A percentile compares a stretch with the other conserved stretches of the same genome.
These are phyloP conservation scores for human (Homo sapiens) DNA, from an alignment of 2,113 vertebrate species.

Conservation along the genomic window DNA sequence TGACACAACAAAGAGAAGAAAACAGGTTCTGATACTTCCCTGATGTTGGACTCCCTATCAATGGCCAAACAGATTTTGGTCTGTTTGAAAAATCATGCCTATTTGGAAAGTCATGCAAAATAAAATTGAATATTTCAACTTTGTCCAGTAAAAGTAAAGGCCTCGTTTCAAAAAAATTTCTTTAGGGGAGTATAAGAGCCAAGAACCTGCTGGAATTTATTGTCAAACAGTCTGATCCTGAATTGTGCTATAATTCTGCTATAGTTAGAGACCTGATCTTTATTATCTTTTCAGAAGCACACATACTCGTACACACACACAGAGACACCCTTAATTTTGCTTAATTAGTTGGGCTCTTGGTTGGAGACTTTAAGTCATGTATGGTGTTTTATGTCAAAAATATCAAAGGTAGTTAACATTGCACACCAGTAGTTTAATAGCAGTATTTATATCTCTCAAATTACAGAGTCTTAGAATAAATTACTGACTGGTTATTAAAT, in stretches of 20 bases:
- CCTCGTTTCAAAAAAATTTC: conserved; percentile 58
- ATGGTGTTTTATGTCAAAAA: conserved; percentile 47
- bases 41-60: conserved; percentile 37
- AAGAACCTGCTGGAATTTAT: conserved; percentile 60
- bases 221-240: conserved; percentile 18
- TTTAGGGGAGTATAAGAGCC: conserved; percentile 26
- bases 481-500: conserved; percentile 51
- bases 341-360: conserved; percentile 45
- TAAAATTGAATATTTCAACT: conserved; percentile 34
- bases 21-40: conserved; percentile 38
- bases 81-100: conserved; percentile 45
- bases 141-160: conserved; percentile 11
- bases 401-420: conserved; percentile 34
- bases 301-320: neutral
- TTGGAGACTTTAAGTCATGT: conserved; percentile 37
- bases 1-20: conserved; percentile 58
- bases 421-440: conserved; percentile 53
- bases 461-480: conserved; percentile 47
- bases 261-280: conserved; percentile 32
- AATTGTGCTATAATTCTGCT: conserved; percentile 29
- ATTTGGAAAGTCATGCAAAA: conserved; percentile 48
- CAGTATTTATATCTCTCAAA: conserved; percentile 52
- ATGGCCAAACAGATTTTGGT: conserved; percentile 24
- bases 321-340: conserved; percentile 38
- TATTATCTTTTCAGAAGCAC: conserved; percentile 48